Evolutionary conservation across 2,888 invertebrate genomes (phyloP), one percentile per base, ranked within the genome.

Genomic region (Eueremaeus valkanovi): DNA sequence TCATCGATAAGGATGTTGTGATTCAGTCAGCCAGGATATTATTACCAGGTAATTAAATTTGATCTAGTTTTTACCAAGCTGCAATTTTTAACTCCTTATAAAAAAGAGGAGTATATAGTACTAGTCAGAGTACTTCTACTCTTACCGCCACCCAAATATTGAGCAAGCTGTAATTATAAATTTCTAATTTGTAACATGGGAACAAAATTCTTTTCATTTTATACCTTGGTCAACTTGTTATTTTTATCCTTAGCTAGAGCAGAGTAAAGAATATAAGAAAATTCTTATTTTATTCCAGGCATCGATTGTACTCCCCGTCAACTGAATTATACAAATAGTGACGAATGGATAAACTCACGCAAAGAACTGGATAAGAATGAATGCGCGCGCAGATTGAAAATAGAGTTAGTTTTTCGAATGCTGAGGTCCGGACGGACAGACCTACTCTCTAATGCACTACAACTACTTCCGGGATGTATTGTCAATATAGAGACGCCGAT

Each of bases 281-380:
- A 5, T 29, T 27, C 18, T 33, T 16, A 55, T 27, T 61, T 61
- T 6, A 31, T 13, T 21, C 11, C 8, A 61, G 61, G 61, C 33
- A 92, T 93, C 0, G 94, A 94, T 84, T 93, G 92, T 83, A 93
- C 94, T 18, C 90, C 92, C 0, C 84, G 93, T 63, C 88, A 90
- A 1, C 33, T 31, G 3, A 73, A 33, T 31, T 2, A 68, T 27
- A 70, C 24, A 11, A 55, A 40, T 21, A 81, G 80, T 77, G 89
- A 89, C 79, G 89, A 89, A 77, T 80, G 82, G 79, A 85, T 21
- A 76, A 81, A 81, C 73, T 84, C 81, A 80, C 81, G 85, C 49
- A 83, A 84, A 76, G 83, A 84, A 1, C 82, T 83, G 42, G 86
- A 86, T 61, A 86, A 86, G 76, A 66, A 83, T 79, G 81, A 90